phyloP scores from a whole-genome alignment of 2,888 invertebrate species.

The Phyto melanocephala region DNA sequence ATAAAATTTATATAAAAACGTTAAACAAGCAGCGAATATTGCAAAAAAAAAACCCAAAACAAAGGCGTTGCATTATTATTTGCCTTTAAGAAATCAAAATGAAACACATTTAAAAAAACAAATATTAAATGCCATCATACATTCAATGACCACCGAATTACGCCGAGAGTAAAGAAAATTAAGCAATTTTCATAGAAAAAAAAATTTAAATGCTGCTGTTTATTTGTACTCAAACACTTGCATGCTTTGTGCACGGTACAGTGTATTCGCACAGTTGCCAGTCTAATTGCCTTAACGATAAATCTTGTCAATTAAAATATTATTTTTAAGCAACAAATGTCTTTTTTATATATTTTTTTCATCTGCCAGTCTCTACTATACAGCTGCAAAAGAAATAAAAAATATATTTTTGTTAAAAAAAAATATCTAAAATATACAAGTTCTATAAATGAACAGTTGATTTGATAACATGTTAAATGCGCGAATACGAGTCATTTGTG shows the following conservation, averaged over 20 bases:
- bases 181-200: conserved; percentile 30
- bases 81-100: conserved; percentile 27
- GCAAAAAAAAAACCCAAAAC: not conserved
- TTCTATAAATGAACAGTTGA: conserved; percentile 35
- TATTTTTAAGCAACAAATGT: conserved; percentile 73
- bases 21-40: not conserved
- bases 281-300: conserved; percentile 78
- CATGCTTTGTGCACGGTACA: not conserved
- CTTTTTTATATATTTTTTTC: conserved; percentile 35
- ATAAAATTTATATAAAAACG: not conserved
- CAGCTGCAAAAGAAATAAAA: conserved; percentile 33
- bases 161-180: conserved; percentile 45
- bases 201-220: conserved; percentile 17
- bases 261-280: conserved; percentile 67
- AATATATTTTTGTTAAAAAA: not conserved
- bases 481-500: not conserved
- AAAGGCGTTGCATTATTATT: conserved; percentile 3
- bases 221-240: not conserved
- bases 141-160: conserved; percentile 49
- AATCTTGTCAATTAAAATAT: conserved; percentile 79
- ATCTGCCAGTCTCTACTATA: conserved; percentile 6
- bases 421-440: conserved; percentile 27
- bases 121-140: conserved; percentile 32
- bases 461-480: conserved; percentile 40
- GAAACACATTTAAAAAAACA: not conserved